Base-by-base conservation (phyloP, 2,113 vertebrate species). In the Amblyornis subalaris region DNA sequence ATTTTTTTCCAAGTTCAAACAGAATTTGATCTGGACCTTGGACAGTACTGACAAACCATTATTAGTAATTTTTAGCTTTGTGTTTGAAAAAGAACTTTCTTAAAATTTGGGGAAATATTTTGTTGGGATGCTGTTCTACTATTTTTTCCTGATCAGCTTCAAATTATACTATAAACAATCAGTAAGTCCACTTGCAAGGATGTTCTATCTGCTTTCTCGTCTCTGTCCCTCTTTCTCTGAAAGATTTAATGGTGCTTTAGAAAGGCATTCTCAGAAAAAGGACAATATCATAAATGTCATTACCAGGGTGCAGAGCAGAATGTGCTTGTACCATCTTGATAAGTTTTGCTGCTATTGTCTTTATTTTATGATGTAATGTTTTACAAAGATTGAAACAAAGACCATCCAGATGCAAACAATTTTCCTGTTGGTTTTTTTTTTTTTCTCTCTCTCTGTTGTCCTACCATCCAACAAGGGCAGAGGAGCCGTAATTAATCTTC, bases 261-360 rank as follows among this genome's bases (percentile, higher is more conserved):
- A 94, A 96, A 96, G 92, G 82, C 93, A 93, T 97, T 97, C 96
- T 94, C 94, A 96, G 88, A 95, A 96, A 96, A 95, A 80, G 64
- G 77, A 95, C 62, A 75, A 69, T 93, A 97, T 97, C 83, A 2
- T 93, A 96, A 70, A 93, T 94, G 94, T 97, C 92, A 92, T 96
- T 96, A 95, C 42, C 71, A 89, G 80, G 95, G 88, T 96, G 97
- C 89, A 86, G 65, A 96, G 93, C 94, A 93, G 81, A 93, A 95
- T 91, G 77, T 95, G 95, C 96, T 97, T 97, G 96, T 98, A 93
- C 95, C 75, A 87, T 94, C 96, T 96, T 93, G 92, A 81, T 92
- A 89, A 89, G 95, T 97, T 97, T 97, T 98, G 97, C 97, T 98
- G 97, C 97, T 97, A 96, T 91, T 96, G 93, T 97, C 88, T 95